Evolutionary conservation across 2,888 invertebrate species (phyloP).

Genomic region (Argynnis bischoffii): DNA sequence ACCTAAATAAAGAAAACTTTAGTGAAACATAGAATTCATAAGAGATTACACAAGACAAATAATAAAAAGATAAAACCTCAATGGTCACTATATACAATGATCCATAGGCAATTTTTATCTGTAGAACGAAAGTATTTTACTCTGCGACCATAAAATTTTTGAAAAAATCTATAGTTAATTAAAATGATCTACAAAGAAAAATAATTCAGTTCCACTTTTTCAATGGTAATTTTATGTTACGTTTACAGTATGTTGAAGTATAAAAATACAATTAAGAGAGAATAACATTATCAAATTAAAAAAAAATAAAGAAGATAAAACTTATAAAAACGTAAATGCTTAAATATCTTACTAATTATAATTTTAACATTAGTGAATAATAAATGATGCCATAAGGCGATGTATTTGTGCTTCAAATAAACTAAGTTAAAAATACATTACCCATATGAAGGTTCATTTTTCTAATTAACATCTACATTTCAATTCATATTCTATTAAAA

Average conservation of each 20-base stretch:
- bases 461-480: no score
- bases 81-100: constrained; percentile 29
- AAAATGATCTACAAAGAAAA: background rate
- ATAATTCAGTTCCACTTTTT: constrained; percentile 6
- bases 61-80: constrained; percentile 17
- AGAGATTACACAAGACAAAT: constrained; percentile 21
- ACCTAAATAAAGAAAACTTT: constrained; percentile 69
- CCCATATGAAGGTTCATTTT: no score
- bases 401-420: background rate
- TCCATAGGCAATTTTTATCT: constrained; percentile 5
- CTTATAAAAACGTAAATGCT: background rate
- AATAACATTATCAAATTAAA: background rate
- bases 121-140: constrained; percentile 1
- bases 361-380: background rate
- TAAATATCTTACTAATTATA: background rate
- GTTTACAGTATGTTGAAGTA: background rate
- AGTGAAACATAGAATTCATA: constrained; percentile 42
- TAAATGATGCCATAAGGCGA: background rate
- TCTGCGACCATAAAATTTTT: background rate
- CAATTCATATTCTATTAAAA: no score
- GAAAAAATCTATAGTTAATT: no score
- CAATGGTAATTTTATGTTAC: background rate
- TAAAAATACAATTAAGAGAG: constrained; percentile 8
- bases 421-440: no score
- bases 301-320: background rate